Evolutionary conservation across 2,797 vertebrate species (phyloP).

Genomic region (Onychomys arenicola): DNA sequence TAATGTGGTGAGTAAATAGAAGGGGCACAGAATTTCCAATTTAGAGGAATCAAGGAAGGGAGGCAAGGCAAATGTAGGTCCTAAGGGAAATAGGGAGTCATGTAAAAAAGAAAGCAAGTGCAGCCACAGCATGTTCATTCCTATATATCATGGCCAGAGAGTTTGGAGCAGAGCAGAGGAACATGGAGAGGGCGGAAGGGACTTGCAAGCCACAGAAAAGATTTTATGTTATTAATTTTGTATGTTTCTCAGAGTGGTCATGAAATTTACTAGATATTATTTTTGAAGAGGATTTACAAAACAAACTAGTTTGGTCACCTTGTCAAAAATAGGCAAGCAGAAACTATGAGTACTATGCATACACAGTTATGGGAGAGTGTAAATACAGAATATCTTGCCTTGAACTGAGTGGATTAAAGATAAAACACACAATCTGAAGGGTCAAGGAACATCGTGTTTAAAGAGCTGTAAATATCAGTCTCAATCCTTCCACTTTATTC

Average conservation of each 20-base stretch:
- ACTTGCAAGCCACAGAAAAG: background rate
- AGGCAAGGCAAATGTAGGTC: background rate
- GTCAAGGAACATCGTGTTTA: background rate
- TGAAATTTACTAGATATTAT: background rate
- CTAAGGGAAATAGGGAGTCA: background rate
- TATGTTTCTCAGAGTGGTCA: too few species aligned
- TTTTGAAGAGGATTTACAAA: background rate
- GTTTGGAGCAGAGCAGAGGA: background rate
- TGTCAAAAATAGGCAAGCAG: background rate
- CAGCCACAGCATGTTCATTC: background rate
- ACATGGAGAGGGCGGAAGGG: background rate
- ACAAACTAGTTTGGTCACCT: background rate
- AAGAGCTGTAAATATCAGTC: background rate
- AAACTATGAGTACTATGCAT: too few species aligned
- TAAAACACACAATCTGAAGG: background rate
- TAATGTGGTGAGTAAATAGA: rapidly evolving
- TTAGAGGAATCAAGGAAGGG: background rate
- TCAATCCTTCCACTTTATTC: background rate
- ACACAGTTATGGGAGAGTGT: background rate
- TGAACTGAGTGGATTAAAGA: background rate
- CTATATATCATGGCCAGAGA: background rate
- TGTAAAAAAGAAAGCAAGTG: background rate
- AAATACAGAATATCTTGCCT: background rate
- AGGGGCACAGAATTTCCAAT: background rate
- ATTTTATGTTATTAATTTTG: background rate